A percentile compares a stretch with the other conserved stretches of the same genome.
These are phyloP conservation scores for Sebastolobus altivelis DNA, from an alignment of 2,797 vertebrate genomes.

Conservation along the genomic window DNA sequence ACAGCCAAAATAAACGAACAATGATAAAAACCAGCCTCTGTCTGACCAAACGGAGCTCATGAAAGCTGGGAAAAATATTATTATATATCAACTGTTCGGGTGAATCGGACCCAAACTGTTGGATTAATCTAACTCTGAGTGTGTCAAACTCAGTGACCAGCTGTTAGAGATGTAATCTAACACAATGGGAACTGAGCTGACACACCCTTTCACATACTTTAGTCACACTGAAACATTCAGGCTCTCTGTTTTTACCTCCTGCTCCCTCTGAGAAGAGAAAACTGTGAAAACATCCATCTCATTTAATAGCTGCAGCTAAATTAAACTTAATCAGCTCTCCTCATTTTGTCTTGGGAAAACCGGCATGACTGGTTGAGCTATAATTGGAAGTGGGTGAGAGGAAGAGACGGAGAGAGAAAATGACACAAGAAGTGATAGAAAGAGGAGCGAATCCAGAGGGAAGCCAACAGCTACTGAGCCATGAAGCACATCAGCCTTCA, in stretches of 20 bases:
- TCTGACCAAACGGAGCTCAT: background rate
- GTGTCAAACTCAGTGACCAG: background rate
- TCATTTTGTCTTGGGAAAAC: constrained; percentile 17
- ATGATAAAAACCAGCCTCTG: background rate
- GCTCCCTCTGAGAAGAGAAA: background rate
- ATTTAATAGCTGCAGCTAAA: constrained; percentile 40
- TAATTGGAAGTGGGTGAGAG: constrained; percentile 47
- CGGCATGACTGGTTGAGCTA: constrained; percentile 8
- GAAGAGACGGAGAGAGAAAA: constrained; percentile 11
- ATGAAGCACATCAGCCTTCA: background rate
- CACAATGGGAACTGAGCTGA: background rate
- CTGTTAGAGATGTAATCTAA: constrained; percentile 1
- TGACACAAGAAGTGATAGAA: too few relatives aligned
- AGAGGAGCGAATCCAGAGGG: constrained; percentile 6
- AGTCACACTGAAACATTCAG: background rate
- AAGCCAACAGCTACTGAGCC: constrained; percentile 13
- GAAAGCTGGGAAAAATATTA: background rate
- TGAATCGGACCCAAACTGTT: background rate
- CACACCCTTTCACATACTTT: constrained; percentile 30
- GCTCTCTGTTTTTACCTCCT: constrained; percentile 5
- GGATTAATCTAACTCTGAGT: background rate
- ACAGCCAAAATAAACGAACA: background rate
- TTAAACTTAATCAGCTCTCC: constrained; percentile 42
- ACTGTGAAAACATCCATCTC: background rate
- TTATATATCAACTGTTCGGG: background rate